A percentile compares a stretch with the other conserved stretches of the same genome.
Conservation (phyloP, 2,797 vertebrate genomes). For the Pangasius sanitwongsei region DNA sequence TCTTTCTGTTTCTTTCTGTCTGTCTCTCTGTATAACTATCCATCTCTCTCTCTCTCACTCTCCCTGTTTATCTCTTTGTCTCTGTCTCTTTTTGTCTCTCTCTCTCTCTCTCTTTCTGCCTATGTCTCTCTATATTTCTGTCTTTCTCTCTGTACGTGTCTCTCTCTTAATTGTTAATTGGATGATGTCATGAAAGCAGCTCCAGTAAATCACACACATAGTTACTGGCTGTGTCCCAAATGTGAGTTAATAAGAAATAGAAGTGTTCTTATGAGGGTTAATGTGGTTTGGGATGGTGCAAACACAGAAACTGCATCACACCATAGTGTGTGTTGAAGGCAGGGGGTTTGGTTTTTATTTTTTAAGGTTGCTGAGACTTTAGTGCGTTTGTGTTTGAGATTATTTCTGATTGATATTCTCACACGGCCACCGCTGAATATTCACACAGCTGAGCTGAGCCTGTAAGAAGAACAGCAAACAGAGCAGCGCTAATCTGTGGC, state of each 20-base stretch:
- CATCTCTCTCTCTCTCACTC: neutral
- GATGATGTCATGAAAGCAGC: neutral
- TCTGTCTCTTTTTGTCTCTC: neutral
- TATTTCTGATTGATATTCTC: slow-evolving; percentile 48
- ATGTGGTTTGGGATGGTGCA: neutral
- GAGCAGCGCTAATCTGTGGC: slow-evolving; percentile 66
- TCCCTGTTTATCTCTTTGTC: neutral
- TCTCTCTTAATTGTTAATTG: neutral
- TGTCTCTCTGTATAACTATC: neutral
- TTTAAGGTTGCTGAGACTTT: neutral
- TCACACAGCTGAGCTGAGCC: slow-evolving; percentile 65
- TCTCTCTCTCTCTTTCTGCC: neutral
- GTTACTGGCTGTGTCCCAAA: neutral
- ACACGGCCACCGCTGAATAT: slow-evolving; percentile 67
- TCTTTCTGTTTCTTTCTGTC: neutral
- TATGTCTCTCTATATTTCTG: neutral
- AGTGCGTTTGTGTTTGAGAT: slow-evolving; percentile 45
- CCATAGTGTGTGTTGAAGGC: neutral
- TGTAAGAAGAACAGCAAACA: slow-evolving; percentile 83
- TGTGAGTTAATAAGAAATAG: neutral
- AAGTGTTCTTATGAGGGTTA: neutral
- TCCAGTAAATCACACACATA: slow-evolving; percentile 4
- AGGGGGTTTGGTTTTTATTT: neutral
- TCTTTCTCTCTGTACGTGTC: neutral
- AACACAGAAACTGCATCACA: neutral